phyloP scores from a whole-genome alignment of 2,888 invertebrate species.

The Eilema depressum region DNA sequence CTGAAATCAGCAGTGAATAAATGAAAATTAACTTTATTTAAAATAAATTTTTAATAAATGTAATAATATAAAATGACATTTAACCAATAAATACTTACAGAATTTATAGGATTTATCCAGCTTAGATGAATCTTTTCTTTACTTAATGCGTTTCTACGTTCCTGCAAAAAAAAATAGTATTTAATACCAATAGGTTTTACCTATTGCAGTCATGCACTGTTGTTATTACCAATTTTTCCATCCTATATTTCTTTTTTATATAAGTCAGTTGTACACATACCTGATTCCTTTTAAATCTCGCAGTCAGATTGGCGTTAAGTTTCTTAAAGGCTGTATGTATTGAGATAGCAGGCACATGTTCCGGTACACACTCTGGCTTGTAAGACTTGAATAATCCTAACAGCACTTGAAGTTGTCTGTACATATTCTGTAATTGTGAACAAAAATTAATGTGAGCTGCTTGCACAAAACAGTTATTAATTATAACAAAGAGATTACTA shows the following conservation, averaged over 20 bases:
- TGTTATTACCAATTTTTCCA: neutral
- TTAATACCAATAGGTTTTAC: neutral
- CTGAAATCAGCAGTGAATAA: too few species aligned
- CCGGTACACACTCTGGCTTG: constrained; percentile 82
- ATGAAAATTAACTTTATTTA: too few species aligned
- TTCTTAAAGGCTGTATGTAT: constrained; percentile 78
- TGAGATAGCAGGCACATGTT: constrained; percentile 77
- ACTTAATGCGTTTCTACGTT: constrained; percentile 55
- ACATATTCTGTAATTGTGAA: constrained; percentile 66
- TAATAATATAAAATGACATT: neutral
- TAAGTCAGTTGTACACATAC: constrained; percentile 49
- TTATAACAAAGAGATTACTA: too few species aligned
- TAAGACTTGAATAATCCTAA: constrained; percentile 81
- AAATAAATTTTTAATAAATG: too few species aligned
- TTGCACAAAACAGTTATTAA: too few species aligned
- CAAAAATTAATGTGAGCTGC: neutral
- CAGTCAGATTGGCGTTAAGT: constrained; percentile 64
- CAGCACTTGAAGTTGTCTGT: constrained; percentile 74
- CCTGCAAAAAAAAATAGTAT: constrained; percentile 50
- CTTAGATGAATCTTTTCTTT: constrained; percentile 63
- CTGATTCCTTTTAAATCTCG: constrained; percentile 74
- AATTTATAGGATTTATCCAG: constrained; percentile 74
- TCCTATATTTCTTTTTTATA: neutral
- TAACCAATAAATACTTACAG: constrained; percentile 60
- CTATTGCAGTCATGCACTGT: neutral